Evolutionary conservation across 2,888 invertebrate species (phyloP), one percentile per base, ranked within the genome.

Genomic region (Epinotia brunnichana): DNA sequence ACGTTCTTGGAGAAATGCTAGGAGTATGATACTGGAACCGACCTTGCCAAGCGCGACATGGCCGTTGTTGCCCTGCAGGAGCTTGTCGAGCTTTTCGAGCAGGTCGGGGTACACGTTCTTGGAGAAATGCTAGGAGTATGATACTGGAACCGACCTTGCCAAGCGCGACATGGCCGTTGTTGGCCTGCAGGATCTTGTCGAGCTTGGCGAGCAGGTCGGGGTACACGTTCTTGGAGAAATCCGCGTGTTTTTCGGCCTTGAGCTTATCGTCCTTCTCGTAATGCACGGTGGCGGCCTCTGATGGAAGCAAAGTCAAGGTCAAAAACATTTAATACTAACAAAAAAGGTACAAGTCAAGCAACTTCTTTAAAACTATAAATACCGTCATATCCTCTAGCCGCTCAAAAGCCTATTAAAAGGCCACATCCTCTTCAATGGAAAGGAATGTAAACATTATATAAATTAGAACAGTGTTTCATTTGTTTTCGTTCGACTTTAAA

Each of bases 211-310:
- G 53, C 53, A 51, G 51, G 17, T 15, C n/a, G 17, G 95, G 95
- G 60, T 95, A 89, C 1, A 86, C 85, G 79, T 94, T 94, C 51
- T 91, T 90, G 48, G 90, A 80, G n/a, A 91, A 80, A 0, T 90
- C 86, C 0, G 87, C 91, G 64, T 90, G 88, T 75, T 93, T 94
- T 66, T 85, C 86, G 54, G 91, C 91, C 79, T 95, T 95, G 0
- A 84, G 67, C 0, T 79, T 86, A 61, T 89, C 92, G 76, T 95
- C 93, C 0, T 81, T 64, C 77, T 95, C 95, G 76, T 95, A 94
- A 67, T 89, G 87, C 59, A 92, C 94, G 0, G 75, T 39, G 0
- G 83, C 88, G 11, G 93, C 85, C 82, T 90, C 94, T 94, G 81
- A 11, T 74, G 74, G 66, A 4, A 41, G 9, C 35, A 35, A 35